Percentiles rank a stretch among this genome's conserved stretches.
Evolutionary conservation across 2,888 invertebrate genomes (phyloP).

Genomic region (Masnerella sp.): DNA sequence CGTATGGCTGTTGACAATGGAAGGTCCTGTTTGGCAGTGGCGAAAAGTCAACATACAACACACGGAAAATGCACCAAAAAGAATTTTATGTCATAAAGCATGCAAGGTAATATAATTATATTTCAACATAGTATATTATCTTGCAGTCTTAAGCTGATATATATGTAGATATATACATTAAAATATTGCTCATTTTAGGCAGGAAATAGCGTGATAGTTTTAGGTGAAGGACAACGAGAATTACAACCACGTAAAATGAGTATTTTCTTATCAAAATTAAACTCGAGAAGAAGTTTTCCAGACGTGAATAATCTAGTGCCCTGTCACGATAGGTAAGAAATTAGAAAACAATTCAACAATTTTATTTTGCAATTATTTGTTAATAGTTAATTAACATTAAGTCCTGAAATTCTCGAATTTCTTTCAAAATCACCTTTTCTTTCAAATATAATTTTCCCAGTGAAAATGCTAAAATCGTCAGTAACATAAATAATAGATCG

Average conservation of each 20-base stretch:
- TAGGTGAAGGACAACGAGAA: conserved; percentile 77
- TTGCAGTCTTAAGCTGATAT: too few species aligned
- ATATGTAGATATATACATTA: not conserved
- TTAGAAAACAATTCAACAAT: too few species aligned
- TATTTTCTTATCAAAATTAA: conserved; percentile 69
- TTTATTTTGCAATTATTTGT: too few species aligned
- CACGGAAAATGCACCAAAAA: conserved; percentile 88
- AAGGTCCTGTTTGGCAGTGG: conserved; percentile 85
- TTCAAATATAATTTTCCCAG: too few species aligned
- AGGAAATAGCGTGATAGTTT: conserved; percentile 86
- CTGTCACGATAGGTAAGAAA: too few species aligned
- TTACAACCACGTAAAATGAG: conserved; percentile 71
- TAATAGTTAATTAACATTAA: too few species aligned
- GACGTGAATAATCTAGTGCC: too few species aligned
- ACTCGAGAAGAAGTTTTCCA: too few species aligned
- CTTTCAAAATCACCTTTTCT: too few species aligned
- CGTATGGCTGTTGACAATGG: conserved; percentile 92
- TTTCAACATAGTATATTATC: not conserved
- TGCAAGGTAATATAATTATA: conserved; percentile 81
- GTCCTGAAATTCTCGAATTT: too few species aligned
- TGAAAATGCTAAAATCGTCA: too few species aligned
- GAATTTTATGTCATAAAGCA: conserved; percentile 96
- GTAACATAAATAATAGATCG: too few species aligned
- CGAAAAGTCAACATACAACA: conserved; percentile 86
- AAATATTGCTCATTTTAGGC: conserved; percentile 74